A percentile compares a stretch with the other conserved stretches of the same genome.
phyloP scores from a whole-genome alignment of 2,888 invertebrate genomes.

The Scrobipalpa costella region DNA sequence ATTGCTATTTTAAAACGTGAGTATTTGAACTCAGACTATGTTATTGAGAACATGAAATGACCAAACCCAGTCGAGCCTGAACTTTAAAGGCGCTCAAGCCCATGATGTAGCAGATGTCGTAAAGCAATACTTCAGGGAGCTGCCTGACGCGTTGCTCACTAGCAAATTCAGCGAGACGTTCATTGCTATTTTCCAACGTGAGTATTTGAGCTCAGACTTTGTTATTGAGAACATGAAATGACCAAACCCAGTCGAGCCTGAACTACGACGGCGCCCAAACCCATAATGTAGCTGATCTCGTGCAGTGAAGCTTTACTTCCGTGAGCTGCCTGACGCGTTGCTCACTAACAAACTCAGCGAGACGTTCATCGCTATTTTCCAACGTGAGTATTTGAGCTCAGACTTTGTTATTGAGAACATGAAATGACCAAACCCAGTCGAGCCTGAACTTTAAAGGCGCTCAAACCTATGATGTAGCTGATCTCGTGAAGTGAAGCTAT shows the following conservation, averaged over 20 bases:
- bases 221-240: conserved; percentile 32
- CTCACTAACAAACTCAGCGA: conserved; percentile 97
- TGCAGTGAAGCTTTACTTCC: conserved; percentile 98
- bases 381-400: conserved; percentile 85
- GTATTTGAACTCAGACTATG: conserved; percentile 54
- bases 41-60: conserved; percentile 40
- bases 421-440: conserved; percentile 62
- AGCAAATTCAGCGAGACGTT: conserved; percentile 97
- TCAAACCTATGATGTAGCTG: conserved; percentile 97
- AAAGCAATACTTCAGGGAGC: conserved; percentile 97
- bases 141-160: conserved; percentile 96
- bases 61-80: conserved; percentile 68
- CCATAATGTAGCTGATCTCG: conserved; percentile 97
- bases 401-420: too few relatives aligned
- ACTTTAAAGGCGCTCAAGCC: conserved; percentile 92
- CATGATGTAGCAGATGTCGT: conserved; percentile 98
- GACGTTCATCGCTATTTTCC: conserved; percentile 96
- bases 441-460: conserved; percentile 87
- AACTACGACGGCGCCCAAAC: conserved; percentile 93
- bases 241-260: conserved; percentile 66
- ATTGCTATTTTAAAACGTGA: conserved; percentile 97
- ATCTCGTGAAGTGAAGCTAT: conserved; percentile 97
- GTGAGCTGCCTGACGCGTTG: conserved; percentile 96
- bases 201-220: conserved; percentile 64
- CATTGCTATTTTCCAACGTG: conserved; percentile 96